Evolutionary conservation across 2,113 vertebrate genomes (phyloP).

Genomic region (Saccopteryx leptura): DNA sequence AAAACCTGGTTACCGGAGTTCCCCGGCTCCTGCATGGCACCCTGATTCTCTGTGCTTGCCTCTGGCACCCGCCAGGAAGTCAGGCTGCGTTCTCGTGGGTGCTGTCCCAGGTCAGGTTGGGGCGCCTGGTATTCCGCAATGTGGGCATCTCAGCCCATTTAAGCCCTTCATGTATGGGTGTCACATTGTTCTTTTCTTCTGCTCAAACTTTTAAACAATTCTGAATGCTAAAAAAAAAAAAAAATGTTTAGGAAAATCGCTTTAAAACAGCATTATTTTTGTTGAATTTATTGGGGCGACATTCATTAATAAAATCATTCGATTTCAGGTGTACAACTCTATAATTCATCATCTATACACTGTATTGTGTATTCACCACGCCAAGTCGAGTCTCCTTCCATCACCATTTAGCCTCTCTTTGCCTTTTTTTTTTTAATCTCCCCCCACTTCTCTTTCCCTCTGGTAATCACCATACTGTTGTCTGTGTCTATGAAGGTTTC

Average conservation of each 20-base stretch:
- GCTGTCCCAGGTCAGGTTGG: background rate
- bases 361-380: no score
- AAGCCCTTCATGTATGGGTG: background rate
- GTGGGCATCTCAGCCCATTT: no score
- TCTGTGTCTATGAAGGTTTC: no score
- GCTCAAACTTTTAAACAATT: background rate
- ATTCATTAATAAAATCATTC: background rate
- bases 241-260: no score
- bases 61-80: fast-evolving
- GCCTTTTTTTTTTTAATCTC: no score
- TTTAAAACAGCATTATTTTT: background rate
- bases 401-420: no score
- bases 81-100: background rate
- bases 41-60: background rate
- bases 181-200: background rate
- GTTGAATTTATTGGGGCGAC: background rate
- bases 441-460: no score
- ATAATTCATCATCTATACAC: no score
- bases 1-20: background rate
- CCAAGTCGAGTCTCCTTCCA: no score
- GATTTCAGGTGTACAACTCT: no score
- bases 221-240: background rate
- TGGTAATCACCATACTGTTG: no score
- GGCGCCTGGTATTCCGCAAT: no score
- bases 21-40: background rate